These are phyloP conservation scores for Ametastegia equiseti DNA, from an alignment of 2,888 invertebrate species.

Conservation along the genomic window DNA sequence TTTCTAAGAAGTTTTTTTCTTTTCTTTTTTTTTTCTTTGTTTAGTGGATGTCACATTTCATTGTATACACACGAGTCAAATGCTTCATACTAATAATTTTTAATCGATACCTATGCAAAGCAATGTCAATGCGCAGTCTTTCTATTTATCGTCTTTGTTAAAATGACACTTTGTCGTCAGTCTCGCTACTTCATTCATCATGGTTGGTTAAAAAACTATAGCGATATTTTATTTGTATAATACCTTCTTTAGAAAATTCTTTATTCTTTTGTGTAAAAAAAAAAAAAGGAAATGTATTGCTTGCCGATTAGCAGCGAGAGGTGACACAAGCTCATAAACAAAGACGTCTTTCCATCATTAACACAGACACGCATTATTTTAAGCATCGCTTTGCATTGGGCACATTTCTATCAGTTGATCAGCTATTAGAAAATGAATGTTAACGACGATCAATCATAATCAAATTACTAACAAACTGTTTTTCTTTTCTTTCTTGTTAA, in stretches of 20 bases:
- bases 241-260: conserved; percentile 56
- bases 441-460: conserved; percentile 69
- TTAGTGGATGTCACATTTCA: conserved; percentile 49
- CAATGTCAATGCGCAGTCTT: conserved; percentile 3
- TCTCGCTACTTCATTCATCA: conserved; percentile 4
- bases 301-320: conserved; percentile 33
- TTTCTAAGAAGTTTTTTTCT: conserved; percentile 21
- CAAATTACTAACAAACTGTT: conserved; percentile 83
- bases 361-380: conserved; percentile 56
- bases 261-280: conserved; percentile 46
- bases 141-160: neutral
- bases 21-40: conserved; percentile 37
- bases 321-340: conserved; percentile 43
- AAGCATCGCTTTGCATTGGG: conserved; percentile 71
- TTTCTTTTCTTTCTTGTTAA: conserved; percentile 83
- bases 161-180: neutral
- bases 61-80: conserved; percentile 51
- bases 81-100: conserved; percentile 52
- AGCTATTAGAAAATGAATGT: conserved; percentile 65
- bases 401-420: conserved; percentile 70
- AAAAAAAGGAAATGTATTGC: conserved; percentile 44
- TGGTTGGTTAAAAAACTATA: neutral
- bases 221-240: neutral
- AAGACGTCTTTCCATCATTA: conserved; percentile 67
- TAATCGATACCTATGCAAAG: conserved; percentile 46